phyloP scores from a whole-genome alignment of 2,888 invertebrate genomes.

The Pollenia griseotomentosa region DNA sequence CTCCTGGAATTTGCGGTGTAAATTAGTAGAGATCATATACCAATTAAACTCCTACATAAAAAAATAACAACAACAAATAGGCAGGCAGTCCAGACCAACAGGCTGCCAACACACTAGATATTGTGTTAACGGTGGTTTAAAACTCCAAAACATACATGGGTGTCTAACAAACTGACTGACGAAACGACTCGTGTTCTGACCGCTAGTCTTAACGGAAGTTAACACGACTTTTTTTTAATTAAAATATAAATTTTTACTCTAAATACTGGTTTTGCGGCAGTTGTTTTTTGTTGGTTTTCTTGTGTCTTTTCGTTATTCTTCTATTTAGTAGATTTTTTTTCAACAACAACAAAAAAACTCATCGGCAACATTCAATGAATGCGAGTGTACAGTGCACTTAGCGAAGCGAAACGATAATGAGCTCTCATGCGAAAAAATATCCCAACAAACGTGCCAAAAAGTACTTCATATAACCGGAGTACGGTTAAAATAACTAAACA shows the following conservation, averaged over 20 bases:
- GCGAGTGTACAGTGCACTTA: constrained; percentile 78
- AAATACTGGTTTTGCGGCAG: constrained; percentile 44
- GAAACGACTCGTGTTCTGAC: constrained; percentile 21
- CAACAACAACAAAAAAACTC: constrained; percentile 38
- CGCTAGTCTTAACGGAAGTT: constrained; percentile 33
- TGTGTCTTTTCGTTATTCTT: constrained; percentile 22
- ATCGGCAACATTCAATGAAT: constrained; percentile 70
- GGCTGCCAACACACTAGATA: constrained; percentile 2
- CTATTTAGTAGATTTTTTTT: constrained; percentile 30
- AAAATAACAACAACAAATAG: neutral
- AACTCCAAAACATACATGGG: constrained; percentile 20
- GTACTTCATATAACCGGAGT: constrained; percentile 62
- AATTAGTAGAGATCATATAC: constrained; percentile 53
- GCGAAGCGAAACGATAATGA: constrained; percentile 83
- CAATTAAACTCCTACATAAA: constrained; percentile 41
- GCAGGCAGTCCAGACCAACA: constrained; percentile 9
- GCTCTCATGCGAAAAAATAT: constrained; percentile 82
- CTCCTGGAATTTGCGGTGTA: constrained; percentile 45
- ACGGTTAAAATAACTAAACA: constrained; percentile 63
- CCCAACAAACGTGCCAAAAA: constrained; percentile 76
- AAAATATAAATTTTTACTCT: constrained; percentile 33
- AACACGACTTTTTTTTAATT: constrained; percentile 37
- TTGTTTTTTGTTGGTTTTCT: constrained; percentile 34
- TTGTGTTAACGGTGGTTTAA: constrained; percentile 20
- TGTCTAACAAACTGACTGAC: neutral